Conservation (phyloP, 2,113 vertebrate species). For the Paralichthys olivaceus region DNA sequence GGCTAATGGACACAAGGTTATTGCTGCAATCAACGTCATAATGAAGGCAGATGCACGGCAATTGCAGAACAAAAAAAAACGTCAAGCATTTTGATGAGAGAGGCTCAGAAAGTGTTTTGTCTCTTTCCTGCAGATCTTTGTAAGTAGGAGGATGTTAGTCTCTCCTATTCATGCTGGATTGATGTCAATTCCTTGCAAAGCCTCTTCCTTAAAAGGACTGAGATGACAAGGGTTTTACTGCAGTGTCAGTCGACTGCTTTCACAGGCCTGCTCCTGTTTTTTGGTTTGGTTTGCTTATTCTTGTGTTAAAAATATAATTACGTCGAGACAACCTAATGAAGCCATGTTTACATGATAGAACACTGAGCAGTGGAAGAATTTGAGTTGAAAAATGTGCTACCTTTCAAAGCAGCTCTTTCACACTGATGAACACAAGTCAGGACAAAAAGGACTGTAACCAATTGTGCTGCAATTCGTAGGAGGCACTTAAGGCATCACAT, state of each 20-base stretch:
- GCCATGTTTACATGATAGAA: slow-evolving; percentile 14
- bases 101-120: slow-evolving; percentile 37
- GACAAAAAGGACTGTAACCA: slow-evolving; percentile 20
- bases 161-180: slow-evolving; percentile 66
- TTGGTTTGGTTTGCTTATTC: slow-evolving; percentile 9
- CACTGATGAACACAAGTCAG: slow-evolving; percentile 2
- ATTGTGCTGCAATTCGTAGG: slow-evolving; percentile 20
- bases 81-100: slow-evolving; percentile 29
- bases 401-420: slow-evolving; percentile 27
- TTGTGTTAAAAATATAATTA: slow-evolving; percentile 8
- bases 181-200: slow-evolving; percentile 57
- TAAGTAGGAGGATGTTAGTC: slow-evolving; percentile 67
- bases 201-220: slow-evolving; percentile 66
- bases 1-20: slow-evolving; percentile 28
- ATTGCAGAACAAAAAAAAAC: slow-evolving; percentile 14
- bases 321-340: slow-evolving; percentile 20
- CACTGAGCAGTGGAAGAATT: slow-evolving; percentile 24
- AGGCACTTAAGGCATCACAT: slow-evolving; percentile 26
- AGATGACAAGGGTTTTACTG: slow-evolving; percentile 68
- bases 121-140: slow-evolving; percentile 44
- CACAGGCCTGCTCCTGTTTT: slow-evolving; percentile 10
- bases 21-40: slow-evolving; percentile 11
- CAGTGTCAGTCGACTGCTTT: slow-evolving; percentile 50
- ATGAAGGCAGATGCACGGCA: slow-evolving; percentile 20
- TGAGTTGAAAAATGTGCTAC: slow-evolving; percentile 1